Evolutionary conservation across 2,797 vertebrate genomes (phyloP), one percentile per base, ranked within the genome.

Genomic region (Mustela erminea): DNA sequence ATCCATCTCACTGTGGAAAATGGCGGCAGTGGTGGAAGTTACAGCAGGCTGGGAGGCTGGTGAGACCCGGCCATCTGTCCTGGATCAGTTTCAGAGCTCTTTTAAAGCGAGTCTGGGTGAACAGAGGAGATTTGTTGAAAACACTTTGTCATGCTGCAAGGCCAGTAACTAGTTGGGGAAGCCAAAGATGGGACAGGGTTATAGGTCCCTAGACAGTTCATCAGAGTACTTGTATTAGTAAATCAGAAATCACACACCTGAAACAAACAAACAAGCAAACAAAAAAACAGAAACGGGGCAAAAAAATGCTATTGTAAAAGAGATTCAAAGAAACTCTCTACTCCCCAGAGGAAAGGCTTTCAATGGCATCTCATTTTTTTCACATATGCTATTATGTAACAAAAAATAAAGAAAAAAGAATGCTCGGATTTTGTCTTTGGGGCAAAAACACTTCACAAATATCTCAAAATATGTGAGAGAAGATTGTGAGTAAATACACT

Each of bases 71-170:
- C 93, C 95, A 86, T 94, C 95, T 98, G 98, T 32, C 96, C 95
- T 87, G 66, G 54, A 95, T 97, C 20, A 1, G 43, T 96, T 97
- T 94, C 93, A 93, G 58, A 35, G 74, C 58, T 96, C 90, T 94
- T 78, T 95, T 58, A 81, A 87, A 90, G 62, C 29, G 46, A 93
- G 92, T 66, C 86, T 89, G 87, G 9, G 7, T 29, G 90, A 97
- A 98, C 96, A 94, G 97, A 78, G 49, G 86, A 94, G 70, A 85
- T 41, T 97, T 91, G 27, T 97, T 98, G 97, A 82, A 95, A 95
- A 83, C 15, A 72, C 75, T 96, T 80, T 38, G 62, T 23, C 23
- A n/a, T 64, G 21, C 84, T 95, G 90, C 70, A 70, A 96, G 97
- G 93, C 95, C 89, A 97, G 83, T 41, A 95, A 93, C 52, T 70